Evolutionary conservation across 2,113 vertebrate genomes (phyloP).

Genomic region (Polypterus bichir): DNA sequence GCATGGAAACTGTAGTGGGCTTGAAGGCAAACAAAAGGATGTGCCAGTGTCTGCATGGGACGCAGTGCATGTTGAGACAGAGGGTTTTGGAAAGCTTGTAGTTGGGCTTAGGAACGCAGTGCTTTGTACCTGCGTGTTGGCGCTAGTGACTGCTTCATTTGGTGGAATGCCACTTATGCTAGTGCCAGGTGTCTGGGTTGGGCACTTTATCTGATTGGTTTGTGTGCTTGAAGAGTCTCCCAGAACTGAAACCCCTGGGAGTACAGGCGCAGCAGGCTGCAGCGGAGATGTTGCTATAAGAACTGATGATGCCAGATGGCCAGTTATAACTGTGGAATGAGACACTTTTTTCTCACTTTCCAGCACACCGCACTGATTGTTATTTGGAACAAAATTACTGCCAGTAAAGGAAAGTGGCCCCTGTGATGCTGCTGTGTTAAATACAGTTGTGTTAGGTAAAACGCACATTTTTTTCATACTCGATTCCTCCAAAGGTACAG

Average conservation of each 20-base stretch:
- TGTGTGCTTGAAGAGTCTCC: constrained; percentile 6
- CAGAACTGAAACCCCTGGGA: constrained; percentile 8
- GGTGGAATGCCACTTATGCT: too few relatives aligned
- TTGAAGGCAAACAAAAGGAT: constrained; percentile 27
- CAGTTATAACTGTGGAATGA: constrained; percentile 66
- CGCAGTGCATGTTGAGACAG: constrained; percentile 17
- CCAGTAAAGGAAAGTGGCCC: not conserved
- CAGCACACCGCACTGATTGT: constrained; percentile 13
- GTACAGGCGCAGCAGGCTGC: constrained; percentile 31
- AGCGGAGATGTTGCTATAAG: constrained; percentile 57
- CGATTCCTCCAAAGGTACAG: constrained; percentile 31
- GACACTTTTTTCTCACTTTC: constrained; percentile 41
- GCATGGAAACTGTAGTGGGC: constrained; percentile 30
- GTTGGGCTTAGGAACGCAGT: constrained; percentile 13
- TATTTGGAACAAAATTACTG: not conserved
- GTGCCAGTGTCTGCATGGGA: constrained; percentile 18
- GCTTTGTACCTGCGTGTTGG: not conserved
- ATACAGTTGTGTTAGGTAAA: constrained; percentile 26
- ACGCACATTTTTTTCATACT: constrained; percentile 32
- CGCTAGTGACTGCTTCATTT: too few relatives aligned
- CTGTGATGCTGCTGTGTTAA: constrained; percentile 28
- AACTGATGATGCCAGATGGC: constrained; percentile 66
- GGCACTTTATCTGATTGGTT: not conserved
- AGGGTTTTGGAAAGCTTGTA: not conserved
- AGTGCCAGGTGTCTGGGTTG: too few relatives aligned